Evolutionary conservation across 2,888 invertebrate species (phyloP).

Genomic region (Ectobius pallidus): DNA sequence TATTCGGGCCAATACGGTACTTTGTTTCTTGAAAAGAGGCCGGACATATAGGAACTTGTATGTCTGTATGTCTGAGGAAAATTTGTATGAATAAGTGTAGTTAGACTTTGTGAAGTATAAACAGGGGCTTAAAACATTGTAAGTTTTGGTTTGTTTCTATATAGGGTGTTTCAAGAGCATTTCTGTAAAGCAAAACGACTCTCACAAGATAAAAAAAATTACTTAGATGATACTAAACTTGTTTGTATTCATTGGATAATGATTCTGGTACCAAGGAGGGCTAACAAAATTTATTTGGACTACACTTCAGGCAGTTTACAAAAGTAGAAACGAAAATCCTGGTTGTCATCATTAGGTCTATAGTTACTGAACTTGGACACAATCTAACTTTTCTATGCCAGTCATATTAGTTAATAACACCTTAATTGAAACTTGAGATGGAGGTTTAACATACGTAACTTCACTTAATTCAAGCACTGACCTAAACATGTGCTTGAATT

Average conservation of each 20-base stretch:
- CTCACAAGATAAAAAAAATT: background rate
- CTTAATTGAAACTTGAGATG: too few species aligned
- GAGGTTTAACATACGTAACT: too few species aligned
- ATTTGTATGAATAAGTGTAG: background rate
- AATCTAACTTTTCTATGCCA: too few species aligned
- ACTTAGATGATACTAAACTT: background rate
- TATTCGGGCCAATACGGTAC: too few species aligned
- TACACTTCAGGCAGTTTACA: background rate
- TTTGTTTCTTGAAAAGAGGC: background rate
- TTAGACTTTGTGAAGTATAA: background rate
- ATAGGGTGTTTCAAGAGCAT: background rate
- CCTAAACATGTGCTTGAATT: too few species aligned
- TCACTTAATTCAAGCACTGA: too few species aligned
- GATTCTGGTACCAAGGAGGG: background rate
- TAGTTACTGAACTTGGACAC: too few species aligned
- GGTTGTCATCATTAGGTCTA: too few species aligned
- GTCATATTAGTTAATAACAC: too few species aligned
- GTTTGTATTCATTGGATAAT: background rate
- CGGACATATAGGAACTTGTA: background rate
- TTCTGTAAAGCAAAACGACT: background rate
- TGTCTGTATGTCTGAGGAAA: background rate
- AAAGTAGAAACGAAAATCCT: background rate
- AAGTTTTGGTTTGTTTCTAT: background rate
- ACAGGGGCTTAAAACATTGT: background rate
- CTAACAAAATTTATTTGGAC: background rate